A percentile compares a stretch with the other conserved stretches of the same genome.
Conservation (phyloP, 2,113 vertebrate species). For the Gracilinanus agilis region DNA sequence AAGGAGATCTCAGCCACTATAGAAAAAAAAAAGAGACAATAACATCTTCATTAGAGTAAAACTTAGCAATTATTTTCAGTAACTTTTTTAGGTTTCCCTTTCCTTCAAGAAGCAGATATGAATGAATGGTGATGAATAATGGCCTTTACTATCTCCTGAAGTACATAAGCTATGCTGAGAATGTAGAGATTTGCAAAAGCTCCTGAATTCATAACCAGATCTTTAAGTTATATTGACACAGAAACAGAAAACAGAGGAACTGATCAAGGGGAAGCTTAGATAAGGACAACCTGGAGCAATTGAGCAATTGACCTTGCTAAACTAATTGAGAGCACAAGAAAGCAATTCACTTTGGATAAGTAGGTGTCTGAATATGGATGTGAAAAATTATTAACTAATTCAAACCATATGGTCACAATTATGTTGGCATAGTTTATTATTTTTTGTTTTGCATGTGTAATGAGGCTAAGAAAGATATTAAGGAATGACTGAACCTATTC, state of each 20-base stretch:
- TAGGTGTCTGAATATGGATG: not conserved
- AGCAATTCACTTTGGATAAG: constrained; percentile 38
- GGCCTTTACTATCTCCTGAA: not conserved
- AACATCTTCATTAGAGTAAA: constrained; percentile 44
- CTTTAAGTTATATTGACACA: not conserved
- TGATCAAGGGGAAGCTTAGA: not conserved
- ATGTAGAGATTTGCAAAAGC: not conserved
- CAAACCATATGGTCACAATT: constrained; percentile 49
- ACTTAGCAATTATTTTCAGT: constrained; percentile 47
- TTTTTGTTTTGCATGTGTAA: constrained; percentile 25
- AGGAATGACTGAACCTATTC: not conserved
- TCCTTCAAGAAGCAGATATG: not conserved
- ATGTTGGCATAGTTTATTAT: not conserved
- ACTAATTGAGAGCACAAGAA: not conserved
- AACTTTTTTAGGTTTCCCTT: not conserved
- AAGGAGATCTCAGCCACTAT: constrained; percentile 28
- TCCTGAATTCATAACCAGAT: not conserved
- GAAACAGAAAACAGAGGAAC: not conserved
- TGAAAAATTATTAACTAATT: constrained; percentile 19
- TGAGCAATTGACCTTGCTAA: not conserved
- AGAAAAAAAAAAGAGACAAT: constrained; percentile 55
- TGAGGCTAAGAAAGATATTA: not conserved
- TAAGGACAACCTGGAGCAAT: constrained; percentile 17
- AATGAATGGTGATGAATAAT: not conserved
- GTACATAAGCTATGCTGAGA: not conserved